Conservation (phyloP, 2,797 vertebrate species). For the Cyprinodon diabolis region DNA sequence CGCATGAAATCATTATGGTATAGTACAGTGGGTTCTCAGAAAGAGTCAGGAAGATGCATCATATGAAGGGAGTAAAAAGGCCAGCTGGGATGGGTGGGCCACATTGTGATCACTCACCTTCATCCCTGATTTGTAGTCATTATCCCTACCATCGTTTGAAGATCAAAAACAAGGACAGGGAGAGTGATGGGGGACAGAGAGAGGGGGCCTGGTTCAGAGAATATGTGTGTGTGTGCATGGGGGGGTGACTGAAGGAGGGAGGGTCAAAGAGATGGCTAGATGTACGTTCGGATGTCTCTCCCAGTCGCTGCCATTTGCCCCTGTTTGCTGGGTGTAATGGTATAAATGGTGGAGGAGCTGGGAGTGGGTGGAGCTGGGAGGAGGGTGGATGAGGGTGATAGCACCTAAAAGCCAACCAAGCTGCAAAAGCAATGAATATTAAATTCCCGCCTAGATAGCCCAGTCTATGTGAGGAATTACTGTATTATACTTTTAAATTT, state of each 20-base stretch:
- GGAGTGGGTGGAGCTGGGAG: slow-evolving; percentile 78
- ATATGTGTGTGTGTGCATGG: slow-evolving; percentile 25
- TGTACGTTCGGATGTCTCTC: slow-evolving; percentile 64
- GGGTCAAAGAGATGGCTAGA: slow-evolving; percentile 69
- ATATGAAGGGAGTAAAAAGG: slow-evolving; percentile 80
- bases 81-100: slow-evolving; percentile 86
- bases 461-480: slow-evolving; percentile 82
- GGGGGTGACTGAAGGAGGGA: slow-evolving; percentile 69
- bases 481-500: slow-evolving; percentile 85
- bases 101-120: slow-evolving; percentile 86
- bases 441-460: slow-evolving; percentile 84
- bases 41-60: slow-evolving; percentile 79
- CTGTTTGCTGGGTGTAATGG: slow-evolving; percentile 70
- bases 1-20: slow-evolving; percentile 53
- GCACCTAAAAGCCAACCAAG: slow-evolving; percentile 85
- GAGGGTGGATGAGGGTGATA: slow-evolving; percentile 81
- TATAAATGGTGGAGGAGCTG: slow-evolving; percentile 69
- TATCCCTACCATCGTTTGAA: slow-evolving; percentile 85
- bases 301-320: slow-evolving; percentile 72
- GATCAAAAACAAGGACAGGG: slow-evolving; percentile 85
- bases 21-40: slow-evolving; percentile 76
- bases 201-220: slow-evolving; percentile 69
- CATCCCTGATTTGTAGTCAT: slow-evolving; percentile 87
- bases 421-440: slow-evolving; percentile 87
- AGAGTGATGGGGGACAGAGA: slow-evolving; percentile 80